Evolutionary conservation across 2,797 vertebrate species (phyloP), one percentile per base, ranked within the genome.

Genomic region (Falco novaeseelandiae): DNA sequence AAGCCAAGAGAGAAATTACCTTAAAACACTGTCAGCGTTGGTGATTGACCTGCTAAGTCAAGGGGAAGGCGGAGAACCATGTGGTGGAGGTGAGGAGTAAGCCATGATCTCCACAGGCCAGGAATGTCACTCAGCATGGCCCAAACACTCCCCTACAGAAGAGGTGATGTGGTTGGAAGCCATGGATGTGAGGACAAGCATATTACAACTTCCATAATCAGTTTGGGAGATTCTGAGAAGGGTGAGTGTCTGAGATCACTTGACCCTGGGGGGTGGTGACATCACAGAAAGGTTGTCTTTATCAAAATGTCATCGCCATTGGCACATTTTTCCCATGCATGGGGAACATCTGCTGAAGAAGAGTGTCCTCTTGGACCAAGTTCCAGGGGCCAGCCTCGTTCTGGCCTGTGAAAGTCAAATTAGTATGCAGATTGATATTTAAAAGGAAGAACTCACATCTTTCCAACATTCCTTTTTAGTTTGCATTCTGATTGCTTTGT

Each of bases 101-200:
- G 17, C 38, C 48, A 13, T 14, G 17, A 14, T 46, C 18, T 83
- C 40, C 38, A 13, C 17, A 32, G 54, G 22, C 66, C 4, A 2
- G 17, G 20, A 48, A 14, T 38, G 44, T 57, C 42, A 49, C 23
- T 74, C 21, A 8, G 0, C 30, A 3, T 23, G 13, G n/a, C 61
- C 44, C 40, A 34, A 30, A 18, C 4, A 2, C 27, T 71, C 30
- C 11, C 20, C 1, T 17, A 2, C 32, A 54, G 48, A 65, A 65
- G 48, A 52, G 32, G 2, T 38, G 51, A 2, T 42, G 32, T 46
- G 62, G 2, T 26, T 87, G 59, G 55, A 14, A 38, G 46, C 30
- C 1, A 0, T 25, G 46, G 38, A 34, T 34, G 12, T 34, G 27
- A 29, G 36, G 12, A 67, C 0, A 0, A 86, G 36, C 25, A 10